Conservation (phyloP, 1,140 invertebrate species). For the Heliconius eleuchia region DNA sequence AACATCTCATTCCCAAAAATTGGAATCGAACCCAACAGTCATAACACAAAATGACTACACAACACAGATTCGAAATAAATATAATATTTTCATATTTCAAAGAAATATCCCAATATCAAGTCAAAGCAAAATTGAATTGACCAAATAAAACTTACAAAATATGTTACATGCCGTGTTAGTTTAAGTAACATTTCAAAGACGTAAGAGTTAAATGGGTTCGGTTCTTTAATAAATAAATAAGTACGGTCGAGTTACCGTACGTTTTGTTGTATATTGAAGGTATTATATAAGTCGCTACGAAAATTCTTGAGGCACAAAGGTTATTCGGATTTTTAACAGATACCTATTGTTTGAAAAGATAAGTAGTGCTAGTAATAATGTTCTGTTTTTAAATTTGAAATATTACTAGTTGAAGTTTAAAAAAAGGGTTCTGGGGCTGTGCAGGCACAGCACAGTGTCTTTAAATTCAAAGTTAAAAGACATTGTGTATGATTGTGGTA, state of each 20-base stretch:
- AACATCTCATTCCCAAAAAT: no score
- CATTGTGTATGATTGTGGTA: no score
- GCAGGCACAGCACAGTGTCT: no score
- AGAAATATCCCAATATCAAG: neutral
- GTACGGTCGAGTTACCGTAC: slow-evolving; percentile 14
- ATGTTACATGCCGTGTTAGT: slow-evolving; percentile 8
- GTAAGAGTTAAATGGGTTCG: slow-evolving; percentile 30
- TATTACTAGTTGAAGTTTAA: no score
- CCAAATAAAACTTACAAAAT: neutral
- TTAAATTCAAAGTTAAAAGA: no score
- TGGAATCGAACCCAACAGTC: no score
- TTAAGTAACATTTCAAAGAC: slow-evolving; percentile 18
- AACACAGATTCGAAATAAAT: neutral
- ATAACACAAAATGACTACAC: no score
- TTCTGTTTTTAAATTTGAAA: no score
- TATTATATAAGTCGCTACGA: neutral
- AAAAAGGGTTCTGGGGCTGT: no score
- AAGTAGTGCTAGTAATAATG: no score
- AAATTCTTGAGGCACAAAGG: neutral
- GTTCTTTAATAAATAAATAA: slow-evolving; percentile 37
- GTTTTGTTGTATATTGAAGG: neutral
- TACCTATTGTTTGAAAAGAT: no score
- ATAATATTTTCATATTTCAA: neutral
- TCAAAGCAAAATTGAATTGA: neutral
- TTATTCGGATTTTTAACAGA: neutral